Percentiles rank a stretch among this genome's conserved stretches.
Evolutionary conservation across 2,113 vertebrate species (phyloP).

Genomic region (Ptilonorhynchus violaceus): DNA sequence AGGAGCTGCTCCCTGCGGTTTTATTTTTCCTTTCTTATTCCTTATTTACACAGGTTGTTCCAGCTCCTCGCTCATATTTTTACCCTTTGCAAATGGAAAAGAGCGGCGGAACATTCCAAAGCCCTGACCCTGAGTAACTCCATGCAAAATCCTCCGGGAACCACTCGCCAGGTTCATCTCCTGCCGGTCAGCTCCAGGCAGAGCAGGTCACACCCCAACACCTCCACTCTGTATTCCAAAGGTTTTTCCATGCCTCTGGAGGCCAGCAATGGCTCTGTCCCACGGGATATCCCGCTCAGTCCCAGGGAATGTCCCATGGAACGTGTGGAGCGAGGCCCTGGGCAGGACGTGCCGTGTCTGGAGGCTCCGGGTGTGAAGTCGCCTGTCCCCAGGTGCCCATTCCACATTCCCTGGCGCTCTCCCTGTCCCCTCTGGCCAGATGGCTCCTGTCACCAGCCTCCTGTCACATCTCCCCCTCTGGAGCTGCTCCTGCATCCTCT

Average conservation of each 20-base stretch:
- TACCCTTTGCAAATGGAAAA: conserved; percentile 22
- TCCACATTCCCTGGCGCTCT: not conserved
- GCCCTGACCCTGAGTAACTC: not conserved
- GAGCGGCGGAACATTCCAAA: not conserved
- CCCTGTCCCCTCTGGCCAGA: not conserved
- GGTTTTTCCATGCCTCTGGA: not conserved
- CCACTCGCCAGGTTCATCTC: not conserved
- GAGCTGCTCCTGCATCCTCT: not conserved
- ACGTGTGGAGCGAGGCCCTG: accelerated
- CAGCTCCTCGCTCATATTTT: not conserved
- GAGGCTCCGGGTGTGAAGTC: not conserved
- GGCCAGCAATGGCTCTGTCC: not conserved
- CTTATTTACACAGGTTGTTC: conserved; percentile 47
- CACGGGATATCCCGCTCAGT: too few species aligned
- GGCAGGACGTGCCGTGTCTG: accelerated
- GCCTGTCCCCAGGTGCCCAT: not conserved
- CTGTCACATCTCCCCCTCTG: not conserved
- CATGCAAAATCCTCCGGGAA: not conserved
- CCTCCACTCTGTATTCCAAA: not conserved
- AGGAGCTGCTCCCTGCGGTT: conserved; percentile 13
- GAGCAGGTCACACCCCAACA: not conserved
- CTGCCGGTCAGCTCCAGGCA: not conserved
- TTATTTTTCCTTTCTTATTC: conserved; percentile 36
- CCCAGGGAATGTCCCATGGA: not conserved
- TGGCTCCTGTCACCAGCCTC: not conserved